phyloP scores from a whole-genome alignment of 2,113 vertebrate genomes.

The Pipa parva region DNA sequence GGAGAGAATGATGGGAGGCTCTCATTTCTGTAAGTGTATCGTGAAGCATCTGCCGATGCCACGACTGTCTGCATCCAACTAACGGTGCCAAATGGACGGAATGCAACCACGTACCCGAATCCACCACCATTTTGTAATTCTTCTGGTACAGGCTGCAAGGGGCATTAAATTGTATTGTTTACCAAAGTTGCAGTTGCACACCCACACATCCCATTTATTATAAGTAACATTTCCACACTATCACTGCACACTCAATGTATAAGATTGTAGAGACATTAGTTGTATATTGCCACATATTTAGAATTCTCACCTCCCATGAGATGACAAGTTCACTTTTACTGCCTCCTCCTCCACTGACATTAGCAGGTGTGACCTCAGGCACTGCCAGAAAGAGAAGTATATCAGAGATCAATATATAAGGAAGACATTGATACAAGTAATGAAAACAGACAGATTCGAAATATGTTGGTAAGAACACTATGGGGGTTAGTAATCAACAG shows the following conservation, averaged over 20 bases:
- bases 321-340: constrained; percentile 96
- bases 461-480: too few species aligned
- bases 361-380: constrained; percentile 90
- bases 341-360: constrained; percentile 93
- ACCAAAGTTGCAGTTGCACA: too few species aligned
- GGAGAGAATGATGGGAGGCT: constrained; percentile 89
- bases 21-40: constrained; percentile 92
- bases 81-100: constrained; percentile 77
- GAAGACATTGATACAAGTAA: not conserved
- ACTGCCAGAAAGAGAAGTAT: constrained; percentile 58
- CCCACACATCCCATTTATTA: too few species aligned
- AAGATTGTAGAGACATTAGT: too few species aligned
- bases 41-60: constrained; percentile 79
- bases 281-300: too few species aligned
- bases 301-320: constrained; percentile 88
- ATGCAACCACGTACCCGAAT: constrained; percentile 96
- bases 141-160: constrained; percentile 84
- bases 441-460: too few species aligned
- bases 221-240: too few species aligned
- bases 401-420: not conserved
- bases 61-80: constrained; percentile 97
- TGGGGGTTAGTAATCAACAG: too few species aligned
- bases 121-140: constrained; percentile 91
- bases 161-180: too few species aligned
- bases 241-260: too few species aligned